Evolutionary conservation across 37 sponge, comb jelly and placozoan genomes (phyloP).

Genomic region (Oscarella lobularis): DNA sequence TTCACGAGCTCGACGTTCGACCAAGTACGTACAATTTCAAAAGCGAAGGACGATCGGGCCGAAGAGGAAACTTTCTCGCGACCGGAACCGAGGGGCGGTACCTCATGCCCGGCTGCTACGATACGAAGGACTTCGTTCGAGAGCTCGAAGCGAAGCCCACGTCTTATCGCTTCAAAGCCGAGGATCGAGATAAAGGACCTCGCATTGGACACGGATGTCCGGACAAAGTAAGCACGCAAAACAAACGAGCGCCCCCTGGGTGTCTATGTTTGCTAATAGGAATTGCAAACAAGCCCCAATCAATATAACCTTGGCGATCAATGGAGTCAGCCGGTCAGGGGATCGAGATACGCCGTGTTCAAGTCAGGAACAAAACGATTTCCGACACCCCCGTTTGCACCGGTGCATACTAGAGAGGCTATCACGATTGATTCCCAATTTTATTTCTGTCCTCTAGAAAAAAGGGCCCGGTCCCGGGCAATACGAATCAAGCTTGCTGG

Average conservation of each 20-base stretch:
- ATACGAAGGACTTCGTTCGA: constrained; percentile 33
- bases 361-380: constrained; percentile 27
- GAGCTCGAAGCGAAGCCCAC: constrained; percentile 5
- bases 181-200: constrained; percentile 41
- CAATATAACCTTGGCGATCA: constrained; percentile 48
- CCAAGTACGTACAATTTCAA: constrained; percentile 44
- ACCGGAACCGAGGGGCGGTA: constrained; percentile 24
- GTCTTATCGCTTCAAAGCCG: constrained; percentile 59
- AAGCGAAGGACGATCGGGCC: constrained; percentile 30
- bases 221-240: constrained; percentile 51
- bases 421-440: neutral
- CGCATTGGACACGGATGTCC: constrained; percentile 82
- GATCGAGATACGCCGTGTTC: constrained; percentile 24
- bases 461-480: constrained; percentile 59
- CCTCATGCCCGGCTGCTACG: constrained; percentile 65
- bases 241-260: too few relatives aligned
- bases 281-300: constrained; percentile 39
- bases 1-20: constrained; percentile 42
- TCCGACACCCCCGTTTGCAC: constrained; percentile 31
- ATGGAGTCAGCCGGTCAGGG: constrained; percentile 21
- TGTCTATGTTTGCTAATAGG: too few relatives aligned
- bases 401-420: constrained; percentile 15
- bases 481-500: constrained; percentile 26
- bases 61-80: constrained; percentile 11
- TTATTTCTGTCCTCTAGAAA: constrained; percentile 19